phyloP scores from a whole-genome alignment of 2,113 vertebrate genomes.

The Phrynocephalus versicolor region DNA sequence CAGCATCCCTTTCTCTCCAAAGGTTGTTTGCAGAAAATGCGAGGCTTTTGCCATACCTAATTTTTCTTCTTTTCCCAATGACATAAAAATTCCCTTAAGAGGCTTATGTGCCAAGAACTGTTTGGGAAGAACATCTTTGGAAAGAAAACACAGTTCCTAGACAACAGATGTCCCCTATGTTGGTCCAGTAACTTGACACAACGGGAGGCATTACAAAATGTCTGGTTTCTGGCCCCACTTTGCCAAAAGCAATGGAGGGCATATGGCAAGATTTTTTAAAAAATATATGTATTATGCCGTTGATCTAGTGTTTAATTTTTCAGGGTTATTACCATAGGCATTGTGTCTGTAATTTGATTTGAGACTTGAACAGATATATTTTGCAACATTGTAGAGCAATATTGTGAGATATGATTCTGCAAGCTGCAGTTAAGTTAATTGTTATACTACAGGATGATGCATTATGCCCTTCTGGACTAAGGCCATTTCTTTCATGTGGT shows the following conservation, averaged over 20 bases:
- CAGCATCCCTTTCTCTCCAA: background rate
- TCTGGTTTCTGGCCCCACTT: background rate
- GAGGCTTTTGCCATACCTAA: background rate
- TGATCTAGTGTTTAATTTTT: background rate
- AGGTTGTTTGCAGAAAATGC: background rate
- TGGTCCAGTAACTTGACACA: background rate
- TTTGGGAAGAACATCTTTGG: background rate
- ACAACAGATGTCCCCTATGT: accelerated
- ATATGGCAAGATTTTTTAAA: conserved; percentile 23
- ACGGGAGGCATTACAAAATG: conserved; percentile 17
- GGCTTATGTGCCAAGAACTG: background rate
- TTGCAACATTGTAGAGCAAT: background rate
- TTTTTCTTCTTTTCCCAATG: background rate
- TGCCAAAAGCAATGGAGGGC: background rate
- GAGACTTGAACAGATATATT: background rate
- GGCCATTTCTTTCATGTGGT: conserved; percentile 60
- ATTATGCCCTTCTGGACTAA: conserved; percentile 55
- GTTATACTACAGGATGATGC: conserved; percentile 41
- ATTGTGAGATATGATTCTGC: conserved; percentile 42
- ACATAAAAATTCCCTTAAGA: accelerated
- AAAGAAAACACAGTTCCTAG: background rate
- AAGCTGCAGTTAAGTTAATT: conserved; percentile 55
- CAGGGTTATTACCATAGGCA: background rate
- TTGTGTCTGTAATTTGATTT: conserved; percentile 17
- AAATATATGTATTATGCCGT: background rate